Evolutionary conservation across 2,113 vertebrate species (phyloP).

Genomic region (Haemorhous mexicanus): DNA sequence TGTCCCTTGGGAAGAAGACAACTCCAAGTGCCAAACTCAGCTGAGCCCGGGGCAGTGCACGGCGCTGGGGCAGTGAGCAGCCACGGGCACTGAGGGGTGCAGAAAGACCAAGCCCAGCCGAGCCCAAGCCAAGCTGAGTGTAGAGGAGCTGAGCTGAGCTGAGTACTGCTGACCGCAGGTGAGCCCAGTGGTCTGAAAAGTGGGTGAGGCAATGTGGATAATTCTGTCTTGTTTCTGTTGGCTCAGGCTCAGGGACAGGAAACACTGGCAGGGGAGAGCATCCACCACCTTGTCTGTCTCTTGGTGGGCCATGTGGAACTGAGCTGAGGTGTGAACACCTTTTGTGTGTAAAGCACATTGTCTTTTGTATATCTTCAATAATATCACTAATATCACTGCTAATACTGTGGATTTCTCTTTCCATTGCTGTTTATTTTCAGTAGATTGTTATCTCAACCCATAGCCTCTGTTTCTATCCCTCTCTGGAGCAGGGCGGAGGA

Average conservation of each 20-base stretch:
- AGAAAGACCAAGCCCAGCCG: not conserved
- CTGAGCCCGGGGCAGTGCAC: too few relatives aligned
- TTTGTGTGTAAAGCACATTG: not conserved
- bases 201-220: accelerated
- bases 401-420: not conserved
- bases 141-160: not conserved
- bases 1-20: not conserved
- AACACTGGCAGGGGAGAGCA: accelerated
- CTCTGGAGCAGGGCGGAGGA: accelerated
- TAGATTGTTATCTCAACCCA: not conserved
- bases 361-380: not conserved
- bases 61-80: accelerated
- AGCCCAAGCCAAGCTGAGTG: accelerated
- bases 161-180: not conserved
- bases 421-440: not conserved
- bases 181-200: not conserved
- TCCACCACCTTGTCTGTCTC: not conserved
- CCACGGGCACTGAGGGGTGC: accelerated
- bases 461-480: not conserved
- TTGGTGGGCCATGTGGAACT: accelerated
- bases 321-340: not conserved
- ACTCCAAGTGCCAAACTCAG: too few relatives aligned
- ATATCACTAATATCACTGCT: not conserved
- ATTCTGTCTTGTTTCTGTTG: too few relatives aligned
- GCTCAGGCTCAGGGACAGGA: too few relatives aligned